These are phyloP conservation scores for Clarias macrocephalus DNA, from an alignment of 2,113 vertebrate genomes.

Conservation along the genomic window DNA sequence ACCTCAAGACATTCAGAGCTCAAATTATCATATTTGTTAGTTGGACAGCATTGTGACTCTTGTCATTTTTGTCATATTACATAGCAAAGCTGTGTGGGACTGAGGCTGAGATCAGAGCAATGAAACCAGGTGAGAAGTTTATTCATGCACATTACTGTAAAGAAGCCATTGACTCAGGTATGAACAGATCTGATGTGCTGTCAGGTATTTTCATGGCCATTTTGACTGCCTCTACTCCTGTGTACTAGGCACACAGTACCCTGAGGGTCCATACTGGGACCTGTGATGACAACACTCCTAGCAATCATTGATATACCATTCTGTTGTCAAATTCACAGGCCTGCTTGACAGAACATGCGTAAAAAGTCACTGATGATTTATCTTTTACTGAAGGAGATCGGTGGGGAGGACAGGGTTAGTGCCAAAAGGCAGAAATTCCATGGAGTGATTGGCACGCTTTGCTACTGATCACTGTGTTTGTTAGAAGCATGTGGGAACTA, in stretches of 20 bases:
- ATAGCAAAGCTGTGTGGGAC: not conserved
- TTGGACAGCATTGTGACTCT: not conserved
- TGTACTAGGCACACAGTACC: slow-evolving; percentile 22
- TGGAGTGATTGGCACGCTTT: slow-evolving; percentile 23
- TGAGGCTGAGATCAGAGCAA: not conserved
- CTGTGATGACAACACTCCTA: slow-evolving; percentile 36
- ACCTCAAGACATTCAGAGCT: not conserved
- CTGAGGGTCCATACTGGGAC: slow-evolving; percentile 25
- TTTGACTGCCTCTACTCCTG: slow-evolving; percentile 37
- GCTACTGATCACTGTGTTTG: slow-evolving; percentile 16
- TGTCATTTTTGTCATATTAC: not conserved
- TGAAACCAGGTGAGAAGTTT: slow-evolving; percentile 26
- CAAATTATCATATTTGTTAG: not conserved
- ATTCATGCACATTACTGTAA: slow-evolving; percentile 36
- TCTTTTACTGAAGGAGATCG: slow-evolving; percentile 28
- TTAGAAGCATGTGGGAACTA: not conserved
- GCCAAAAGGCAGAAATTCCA: slow-evolving; percentile 16
- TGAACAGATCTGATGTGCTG: slow-evolving; percentile 29
- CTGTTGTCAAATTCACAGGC: slow-evolving; percentile 36
- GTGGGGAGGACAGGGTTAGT: not conserved
- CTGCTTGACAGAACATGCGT: slow-evolving; percentile 48
- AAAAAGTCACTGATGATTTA: slow-evolving; percentile 35
- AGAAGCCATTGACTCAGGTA: slow-evolving; percentile 37
- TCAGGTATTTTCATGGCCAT: slow-evolving; percentile 37
- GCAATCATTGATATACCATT: slow-evolving; percentile 33